Evolutionary conservation across 2,888 invertebrate species (phyloP).

Genomic region (Phytoseiulus persimilis): DNA sequence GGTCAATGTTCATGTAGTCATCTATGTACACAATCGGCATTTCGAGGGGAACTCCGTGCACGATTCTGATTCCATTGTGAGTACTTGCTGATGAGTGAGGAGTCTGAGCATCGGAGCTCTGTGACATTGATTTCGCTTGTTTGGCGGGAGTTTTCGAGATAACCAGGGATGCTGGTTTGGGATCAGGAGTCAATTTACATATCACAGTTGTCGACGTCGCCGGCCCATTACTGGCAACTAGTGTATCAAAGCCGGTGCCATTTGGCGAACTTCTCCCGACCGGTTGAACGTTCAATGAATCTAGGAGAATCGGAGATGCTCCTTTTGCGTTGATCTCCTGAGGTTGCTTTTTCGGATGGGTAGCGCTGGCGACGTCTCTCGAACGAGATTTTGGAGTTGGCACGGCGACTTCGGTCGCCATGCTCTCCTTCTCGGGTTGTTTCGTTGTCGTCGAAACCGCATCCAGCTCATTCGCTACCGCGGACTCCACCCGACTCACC

Average conservation of each 20-base stretch:
- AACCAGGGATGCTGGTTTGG: neutral
- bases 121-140: neutral
- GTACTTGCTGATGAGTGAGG: neutral
- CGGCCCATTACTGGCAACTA: neutral
- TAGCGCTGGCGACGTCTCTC: neutral
- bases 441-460: neutral
- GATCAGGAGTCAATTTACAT: neutral
- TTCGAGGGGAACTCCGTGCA: neutral
- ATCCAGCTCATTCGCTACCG: neutral
- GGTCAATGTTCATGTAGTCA: neutral
- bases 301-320: neutral
- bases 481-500: slow-evolving; percentile 13
- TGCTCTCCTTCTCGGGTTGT: neutral
- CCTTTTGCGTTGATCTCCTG: neutral
- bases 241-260: neutral
- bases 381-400: neutral
- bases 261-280: neutral
- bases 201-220: neutral
- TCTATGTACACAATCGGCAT: neutral
- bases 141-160: neutral
- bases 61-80: neutral
- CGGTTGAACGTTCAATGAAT: neutral
- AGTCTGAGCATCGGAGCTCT: neutral
- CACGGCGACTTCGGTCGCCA: neutral
- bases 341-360: neutral